Percentiles rank a stretch among this genome's conserved stretches.
Evolutionary conservation across 1,140 invertebrate species (phyloP).

Genomic region (Bilobella aurantiaca): DNA sequence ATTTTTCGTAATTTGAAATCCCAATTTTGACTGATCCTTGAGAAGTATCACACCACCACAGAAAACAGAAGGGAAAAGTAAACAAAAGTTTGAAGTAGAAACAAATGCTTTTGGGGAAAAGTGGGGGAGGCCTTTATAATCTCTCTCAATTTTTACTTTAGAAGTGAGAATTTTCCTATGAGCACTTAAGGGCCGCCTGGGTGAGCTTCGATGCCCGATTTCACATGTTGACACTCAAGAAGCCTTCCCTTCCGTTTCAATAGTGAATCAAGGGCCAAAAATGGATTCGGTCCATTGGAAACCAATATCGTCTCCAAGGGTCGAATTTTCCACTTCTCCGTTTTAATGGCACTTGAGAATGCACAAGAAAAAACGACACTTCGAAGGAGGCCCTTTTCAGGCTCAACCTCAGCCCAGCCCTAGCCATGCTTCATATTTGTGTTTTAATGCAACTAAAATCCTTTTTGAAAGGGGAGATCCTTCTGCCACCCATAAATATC

Average conservation of each 20-base stretch:
- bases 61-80: too few relatives aligned
- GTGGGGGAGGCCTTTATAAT: neutral
- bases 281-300: neutral
- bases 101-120: neutral
- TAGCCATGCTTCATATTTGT: too few relatives aligned
- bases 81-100: neutral
- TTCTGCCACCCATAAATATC: slow-evolving; percentile 6
- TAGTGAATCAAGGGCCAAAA: neutral
- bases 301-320: neutral
- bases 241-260: too few relatives aligned
- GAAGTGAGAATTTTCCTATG: neutral
- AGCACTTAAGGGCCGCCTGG: neutral
- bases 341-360: neutral
- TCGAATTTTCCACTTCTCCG: neutral
- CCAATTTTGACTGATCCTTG: too few relatives aligned
- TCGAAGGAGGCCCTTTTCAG: neutral
- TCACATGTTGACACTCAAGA: neutral
- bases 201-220: too few relatives aligned
- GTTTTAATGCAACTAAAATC: neutral
- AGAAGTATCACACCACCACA: too few relatives aligned
- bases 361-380: neutral
- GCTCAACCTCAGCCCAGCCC: too few relatives aligned
- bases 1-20: too few relatives aligned
- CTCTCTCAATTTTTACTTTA: neutral
- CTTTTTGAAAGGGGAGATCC: neutral